phyloP scores from a whole-genome alignment of 1,140 invertebrate species.

The Ceratosolen solmsi region DNA sequence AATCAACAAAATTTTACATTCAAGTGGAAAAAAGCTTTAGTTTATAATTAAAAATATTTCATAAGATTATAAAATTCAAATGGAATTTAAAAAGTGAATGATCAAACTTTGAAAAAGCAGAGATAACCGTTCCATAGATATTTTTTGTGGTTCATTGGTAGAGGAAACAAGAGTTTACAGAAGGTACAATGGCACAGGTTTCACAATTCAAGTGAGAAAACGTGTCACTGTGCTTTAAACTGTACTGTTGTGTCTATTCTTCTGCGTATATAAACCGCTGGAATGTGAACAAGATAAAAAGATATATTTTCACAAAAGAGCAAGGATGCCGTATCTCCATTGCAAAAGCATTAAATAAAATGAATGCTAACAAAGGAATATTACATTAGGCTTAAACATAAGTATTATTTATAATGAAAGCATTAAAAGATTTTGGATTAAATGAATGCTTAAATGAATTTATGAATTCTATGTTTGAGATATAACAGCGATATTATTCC shows the following conservation, averaged over 20 bases:
- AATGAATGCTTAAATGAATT: too few relatives aligned
- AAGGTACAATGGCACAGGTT: background rate
- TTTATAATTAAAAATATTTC: too few relatives aligned
- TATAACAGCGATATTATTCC: too few relatives aligned
- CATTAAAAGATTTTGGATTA: too few relatives aligned
- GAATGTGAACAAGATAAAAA: conserved; percentile 5
- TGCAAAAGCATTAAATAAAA: background rate
- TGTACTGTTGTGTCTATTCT: background rate
- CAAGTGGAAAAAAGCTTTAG: too few relatives aligned
- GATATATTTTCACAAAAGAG: background rate
- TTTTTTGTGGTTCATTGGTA: background rate
- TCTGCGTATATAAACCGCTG: background rate
- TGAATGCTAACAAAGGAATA: background rate
- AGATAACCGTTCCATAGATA: background rate
- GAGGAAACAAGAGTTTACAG: background rate
- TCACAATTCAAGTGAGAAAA: background rate
- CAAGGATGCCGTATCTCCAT: background rate
- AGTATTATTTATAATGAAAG: too few relatives aligned
- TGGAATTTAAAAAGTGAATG: background rate
- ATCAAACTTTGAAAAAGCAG: background rate
- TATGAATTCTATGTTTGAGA: too few relatives aligned
- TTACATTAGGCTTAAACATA: too few relatives aligned
- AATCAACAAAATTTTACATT: too few relatives aligned
- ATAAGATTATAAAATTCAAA: background rate
- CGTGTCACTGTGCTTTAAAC: background rate